Percentiles rank a stretch among this genome's conserved stretches.
These are phyloP conservation scores for Malurus elegans DNA, from an alignment of 2,113 vertebrate species.

Conservation along the genomic window DNA sequence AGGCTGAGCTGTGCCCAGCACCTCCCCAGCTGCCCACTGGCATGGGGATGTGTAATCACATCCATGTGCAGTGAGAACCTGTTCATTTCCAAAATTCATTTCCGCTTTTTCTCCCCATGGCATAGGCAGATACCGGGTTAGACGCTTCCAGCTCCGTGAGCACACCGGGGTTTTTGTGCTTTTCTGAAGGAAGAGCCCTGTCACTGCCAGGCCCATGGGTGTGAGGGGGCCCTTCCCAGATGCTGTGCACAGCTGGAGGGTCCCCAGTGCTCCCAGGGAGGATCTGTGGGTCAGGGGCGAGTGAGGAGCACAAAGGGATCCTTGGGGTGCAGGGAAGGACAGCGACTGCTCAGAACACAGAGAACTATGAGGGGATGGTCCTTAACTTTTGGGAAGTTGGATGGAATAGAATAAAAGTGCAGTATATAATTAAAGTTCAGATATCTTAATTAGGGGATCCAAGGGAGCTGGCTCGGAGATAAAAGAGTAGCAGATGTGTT, in stretches of 20 bases:
- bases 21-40: background rate
- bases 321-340: rapidly evolving
- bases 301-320: background rate
- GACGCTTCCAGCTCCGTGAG: background rate
- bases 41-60: rapidly evolving
- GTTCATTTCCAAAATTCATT: background rate
- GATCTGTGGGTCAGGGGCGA: rapidly evolving
- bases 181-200: background rate
- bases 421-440: constrained; percentile 76
- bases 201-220: background rate
- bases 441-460: constrained; percentile 79
- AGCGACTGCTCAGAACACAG: rapidly evolving
- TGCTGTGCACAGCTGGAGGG: background rate
- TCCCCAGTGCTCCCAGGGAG: rapidly evolving
- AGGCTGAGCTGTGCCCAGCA: background rate
- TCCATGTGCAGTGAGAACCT: rapidly evolving
- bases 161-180: too few species aligned
- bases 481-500: constrained; percentile 78
- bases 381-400: constrained; percentile 38
- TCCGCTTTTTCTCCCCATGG: background rate
- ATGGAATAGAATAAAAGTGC: constrained; percentile 63
- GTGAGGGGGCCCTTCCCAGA: background rate
- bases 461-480: constrained; percentile 75
- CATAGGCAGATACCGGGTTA: background rate
- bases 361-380: background rate